Percentiles rank a stretch among this genome's conserved stretches.
Conservation (phyloP, 2,797 vertebrate genomes). For the Myripristis murdjan region DNA sequence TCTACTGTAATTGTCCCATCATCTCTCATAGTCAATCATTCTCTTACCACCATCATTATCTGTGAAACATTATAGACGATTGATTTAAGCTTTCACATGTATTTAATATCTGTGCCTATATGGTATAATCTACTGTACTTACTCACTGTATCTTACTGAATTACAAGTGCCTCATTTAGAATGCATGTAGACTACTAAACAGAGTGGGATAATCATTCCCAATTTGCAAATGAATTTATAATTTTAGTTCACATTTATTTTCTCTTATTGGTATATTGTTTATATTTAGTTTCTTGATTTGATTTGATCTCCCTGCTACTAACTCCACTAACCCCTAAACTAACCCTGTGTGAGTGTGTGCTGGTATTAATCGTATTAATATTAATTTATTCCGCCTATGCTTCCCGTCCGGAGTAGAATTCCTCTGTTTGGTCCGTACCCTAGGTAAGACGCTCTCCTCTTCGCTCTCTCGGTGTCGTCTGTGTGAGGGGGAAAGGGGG, state of each 20-base stretch:
- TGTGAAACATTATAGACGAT: constrained; percentile 30
- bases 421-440: constrained; percentile 99
- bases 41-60: constrained; percentile 34
- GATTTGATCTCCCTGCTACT: constrained; percentile 67
- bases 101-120: background rate
- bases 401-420: constrained; percentile 99
- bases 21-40: constrained; percentile 61
- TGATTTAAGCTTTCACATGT: background rate
- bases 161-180: background rate
- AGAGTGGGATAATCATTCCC: background rate
- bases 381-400: constrained; percentile 98
- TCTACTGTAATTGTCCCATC: constrained; percentile 38
- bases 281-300: constrained; percentile 39
- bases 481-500: constrained; percentile 64
- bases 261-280: constrained; percentile 21
- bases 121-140: constrained; percentile 4
- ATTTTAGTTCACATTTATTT: constrained; percentile 25
- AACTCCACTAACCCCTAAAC: constrained; percentile 73
- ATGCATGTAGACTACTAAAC: background rate
- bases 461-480: constrained; percentile 79
- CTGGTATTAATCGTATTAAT: constrained; percentile 88
- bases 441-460: constrained; percentile 97
- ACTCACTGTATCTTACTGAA: constrained; percentile 8
- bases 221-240: background rate
- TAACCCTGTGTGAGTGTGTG: constrained; percentile 79